phyloP scores from a whole-genome alignment of 2,113 vertebrate genomes.

The Atherinomorus stipes region DNA sequence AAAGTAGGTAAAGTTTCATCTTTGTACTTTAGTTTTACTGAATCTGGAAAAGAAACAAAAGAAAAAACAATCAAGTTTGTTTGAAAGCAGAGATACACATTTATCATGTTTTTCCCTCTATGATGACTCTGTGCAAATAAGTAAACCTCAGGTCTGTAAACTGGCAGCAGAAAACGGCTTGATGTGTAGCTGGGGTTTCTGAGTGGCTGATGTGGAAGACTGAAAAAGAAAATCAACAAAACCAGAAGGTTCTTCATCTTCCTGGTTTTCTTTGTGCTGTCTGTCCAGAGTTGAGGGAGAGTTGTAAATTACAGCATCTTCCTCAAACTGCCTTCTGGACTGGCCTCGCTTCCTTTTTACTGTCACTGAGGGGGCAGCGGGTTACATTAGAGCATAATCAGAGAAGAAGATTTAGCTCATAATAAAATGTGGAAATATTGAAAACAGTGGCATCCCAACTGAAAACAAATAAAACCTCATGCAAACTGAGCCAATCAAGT shows the following conservation, averaged over 20 bases:
- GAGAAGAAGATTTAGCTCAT: too few relatives aligned
- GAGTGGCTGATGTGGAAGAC: conserved; percentile 43
- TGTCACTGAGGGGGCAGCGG: too few relatives aligned
- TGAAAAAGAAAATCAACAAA: conserved; percentile 59
- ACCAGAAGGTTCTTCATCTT: conserved; percentile 75
- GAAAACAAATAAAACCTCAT: too few relatives aligned
- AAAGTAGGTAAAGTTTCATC: conserved; percentile 24
- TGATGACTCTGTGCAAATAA: background rate
- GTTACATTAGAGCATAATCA: too few relatives aligned
- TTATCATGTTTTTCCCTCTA: too few relatives aligned
- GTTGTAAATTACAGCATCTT: conserved; percentile 65
- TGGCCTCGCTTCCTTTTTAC: too few relatives aligned
- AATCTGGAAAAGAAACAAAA: background rate
- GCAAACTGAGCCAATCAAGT: too few relatives aligned
- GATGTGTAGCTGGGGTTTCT: conserved; percentile 55
- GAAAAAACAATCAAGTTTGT: background rate
- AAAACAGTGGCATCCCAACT: too few relatives aligned
- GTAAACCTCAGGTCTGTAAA: background rate
- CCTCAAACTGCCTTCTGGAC: conserved; percentile 74
- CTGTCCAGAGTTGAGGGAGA: conserved; percentile 38
- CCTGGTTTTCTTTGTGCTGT: conserved; percentile 45
- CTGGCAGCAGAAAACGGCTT: background rate
- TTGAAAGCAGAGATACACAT: background rate
- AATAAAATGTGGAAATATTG: too few relatives aligned
- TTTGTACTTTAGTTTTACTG: background rate